Conservation (phyloP, 1,140 invertebrate species). For the Ceratina japonica region DNA sequence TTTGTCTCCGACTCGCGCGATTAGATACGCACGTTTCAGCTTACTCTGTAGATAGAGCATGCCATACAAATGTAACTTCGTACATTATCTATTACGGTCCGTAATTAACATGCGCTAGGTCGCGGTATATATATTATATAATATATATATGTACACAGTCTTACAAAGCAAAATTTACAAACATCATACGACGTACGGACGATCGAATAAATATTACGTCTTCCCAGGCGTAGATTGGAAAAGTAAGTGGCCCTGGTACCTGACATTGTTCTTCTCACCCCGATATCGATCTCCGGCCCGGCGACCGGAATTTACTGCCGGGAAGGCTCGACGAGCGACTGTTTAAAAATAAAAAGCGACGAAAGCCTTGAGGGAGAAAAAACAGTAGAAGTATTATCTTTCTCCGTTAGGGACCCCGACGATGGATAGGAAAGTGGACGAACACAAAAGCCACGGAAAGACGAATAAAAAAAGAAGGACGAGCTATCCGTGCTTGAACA, state of each 20-base stretch:
- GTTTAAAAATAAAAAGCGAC: slow-evolving; percentile 7
- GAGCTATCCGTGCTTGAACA: neutral
- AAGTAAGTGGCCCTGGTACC: slow-evolving; percentile 27
- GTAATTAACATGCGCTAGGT: slow-evolving; percentile 69
- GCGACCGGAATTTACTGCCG: neutral
- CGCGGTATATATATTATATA: slow-evolving; percentile 66
- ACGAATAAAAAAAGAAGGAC: slow-evolving; percentile 8
- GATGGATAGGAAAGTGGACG: neutral
- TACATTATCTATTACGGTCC: slow-evolving; percentile 29
- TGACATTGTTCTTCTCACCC: slow-evolving; percentile 4
- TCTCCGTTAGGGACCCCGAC: neutral
- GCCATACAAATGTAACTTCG: slow-evolving; percentile 49
- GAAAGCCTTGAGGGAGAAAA: neutral
- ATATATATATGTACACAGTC: slow-evolving; percentile 77
- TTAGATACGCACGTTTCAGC: neutral
- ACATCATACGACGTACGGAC: slow-evolving; percentile 73
- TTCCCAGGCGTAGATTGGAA: slow-evolving; percentile 34
- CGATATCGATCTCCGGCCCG: slow-evolving; percentile 22
- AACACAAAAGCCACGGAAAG: slow-evolving; percentile 11
- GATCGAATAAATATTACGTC: slow-evolving; percentile 72
- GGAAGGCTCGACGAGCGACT: slow-evolving; percentile 27
- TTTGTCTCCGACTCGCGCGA: slow-evolving; percentile 14
- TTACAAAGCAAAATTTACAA: slow-evolving; percentile 80
- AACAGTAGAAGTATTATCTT: slow-evolving; percentile 24
- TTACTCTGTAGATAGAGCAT: slow-evolving; percentile 8